Base-by-base conservation (phyloP, 2,888 invertebrate species). In the Bellardia bayeri region DNA sequence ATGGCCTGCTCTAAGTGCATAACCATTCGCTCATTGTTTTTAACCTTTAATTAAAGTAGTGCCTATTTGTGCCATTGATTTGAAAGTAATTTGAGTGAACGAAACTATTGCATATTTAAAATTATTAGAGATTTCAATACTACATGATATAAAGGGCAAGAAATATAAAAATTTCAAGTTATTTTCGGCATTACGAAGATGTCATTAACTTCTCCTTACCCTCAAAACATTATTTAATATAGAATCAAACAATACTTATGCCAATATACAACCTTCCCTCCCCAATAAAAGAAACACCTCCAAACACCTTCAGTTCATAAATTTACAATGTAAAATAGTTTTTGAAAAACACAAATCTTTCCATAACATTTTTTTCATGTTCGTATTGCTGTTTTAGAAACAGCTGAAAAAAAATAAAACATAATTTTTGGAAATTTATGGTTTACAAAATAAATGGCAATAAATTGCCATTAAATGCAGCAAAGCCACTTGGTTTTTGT, bases 401-500 rank as follows among this genome's bases (percentile, higher is more conserved):
- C 23, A 51, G 13, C 13, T 8, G 37, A 49, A 45, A 33, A 72
- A 66, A 68, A 51, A 58, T 71, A 75, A 66, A 74, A 82, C 68
- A 82, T 78, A 85, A 79, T 87, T 82, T 87, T 61, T 56, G 71
- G 2, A 78, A 78, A 85, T 85, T 81, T 88, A 85, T 87, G 87
- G 87, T 75, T 74, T 79, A 79, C 66, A 76, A 86, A 89, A 82
- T 83, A 87, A 72, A 82, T 91, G 81, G 84, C 79, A 90, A 91
- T 91, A 91, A 91, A 91, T 91, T 91, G 87, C 89, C 88, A 89
- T 90, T 91, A 91, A 91, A 91, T 90, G 90, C 82, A 90, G 83
- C 89, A 89, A 89, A 91, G 83, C 88, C 90, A 89, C 88, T 90
- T 87, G 88, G 85, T 89, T 90, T 84, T 85, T 79, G 56, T 75